Percentiles rank a stretch among this genome's conserved stretches.
Evolutionary conservation across 2,888 invertebrate species (phyloP).

Genomic region (Epirrita christyi): DNA sequence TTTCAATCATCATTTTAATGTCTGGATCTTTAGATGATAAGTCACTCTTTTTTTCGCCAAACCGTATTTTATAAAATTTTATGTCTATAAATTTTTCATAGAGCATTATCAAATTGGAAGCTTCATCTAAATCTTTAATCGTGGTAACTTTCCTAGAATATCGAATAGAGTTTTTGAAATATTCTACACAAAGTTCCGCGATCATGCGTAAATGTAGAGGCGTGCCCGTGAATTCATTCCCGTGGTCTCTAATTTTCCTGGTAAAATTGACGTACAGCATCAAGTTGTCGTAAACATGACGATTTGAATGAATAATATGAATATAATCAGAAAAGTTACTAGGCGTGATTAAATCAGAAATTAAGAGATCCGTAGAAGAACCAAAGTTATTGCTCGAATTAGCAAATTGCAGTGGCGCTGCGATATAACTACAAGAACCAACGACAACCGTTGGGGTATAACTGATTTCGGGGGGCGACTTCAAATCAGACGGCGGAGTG

Average conservation of each 20-base stretch:
- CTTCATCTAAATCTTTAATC: neutral
- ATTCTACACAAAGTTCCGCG: constrained; percentile 32
- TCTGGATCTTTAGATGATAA: constrained; percentile 34
- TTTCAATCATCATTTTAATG: constrained; percentile 29
- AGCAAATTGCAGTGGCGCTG: no score
- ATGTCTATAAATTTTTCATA: constrained; percentile 35
- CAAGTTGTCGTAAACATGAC: no score
- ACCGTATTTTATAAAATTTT: constrained; percentile 38
- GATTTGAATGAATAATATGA: no score
- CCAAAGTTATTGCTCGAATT: no score
- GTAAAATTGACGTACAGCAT: constrained; percentile 2
- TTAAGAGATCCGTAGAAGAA: no score
- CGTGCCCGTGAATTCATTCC: constrained; percentile 31
- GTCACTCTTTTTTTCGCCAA: constrained; percentile 37
- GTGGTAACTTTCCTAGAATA: neutral
- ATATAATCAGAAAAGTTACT: no score
- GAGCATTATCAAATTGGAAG: constrained; percentile 20
- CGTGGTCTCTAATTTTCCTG: constrained; percentile 11
- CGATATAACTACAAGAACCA: no score
- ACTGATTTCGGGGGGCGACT: no score
- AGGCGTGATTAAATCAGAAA: no score
- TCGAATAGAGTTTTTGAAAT: constrained; percentile 16
- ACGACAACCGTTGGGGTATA: no score
- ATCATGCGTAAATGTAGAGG: constrained; percentile 40
- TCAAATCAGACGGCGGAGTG: no score